phyloP scores from a whole-genome alignment of 2,888 invertebrate species.

The Patella ulyssiponensis region DNA sequence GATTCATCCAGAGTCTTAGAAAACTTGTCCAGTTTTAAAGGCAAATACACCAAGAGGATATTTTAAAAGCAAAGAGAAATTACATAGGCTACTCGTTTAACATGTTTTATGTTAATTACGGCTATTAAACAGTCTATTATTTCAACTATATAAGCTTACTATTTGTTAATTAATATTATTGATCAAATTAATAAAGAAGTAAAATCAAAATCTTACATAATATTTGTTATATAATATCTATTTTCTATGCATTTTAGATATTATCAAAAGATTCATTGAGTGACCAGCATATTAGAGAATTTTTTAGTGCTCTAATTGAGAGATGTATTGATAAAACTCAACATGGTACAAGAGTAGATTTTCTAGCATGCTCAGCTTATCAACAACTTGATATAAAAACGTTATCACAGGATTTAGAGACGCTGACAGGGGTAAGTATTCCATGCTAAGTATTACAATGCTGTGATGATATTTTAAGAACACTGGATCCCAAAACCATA shows the following conservation, averaged over 20 bases:
- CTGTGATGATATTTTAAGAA: too few relatives aligned
- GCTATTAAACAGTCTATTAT: constrained; percentile 17
- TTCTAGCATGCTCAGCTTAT: constrained; percentile 62
- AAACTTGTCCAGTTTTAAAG: too few relatives aligned
- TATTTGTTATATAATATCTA: constrained; percentile 6
- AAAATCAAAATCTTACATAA: neutral
- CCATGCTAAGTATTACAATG: too few relatives aligned
- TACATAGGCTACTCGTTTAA: too few relatives aligned
- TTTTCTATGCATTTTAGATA: constrained; percentile 46
- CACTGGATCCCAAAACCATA: too few relatives aligned
- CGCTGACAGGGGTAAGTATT: constrained; percentile 53
- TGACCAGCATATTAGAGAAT: constrained; percentile 63
- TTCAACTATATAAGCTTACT: constrained; percentile 20
- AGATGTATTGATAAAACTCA: constrained; percentile 54
- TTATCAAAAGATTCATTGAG: constrained; percentile 60
- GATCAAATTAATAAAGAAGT: too few relatives aligned
- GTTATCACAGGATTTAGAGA: constrained; percentile 57
- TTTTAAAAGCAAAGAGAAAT: too few relatives aligned
- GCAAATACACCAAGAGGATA: too few relatives aligned
- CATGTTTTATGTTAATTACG: too few relatives aligned
- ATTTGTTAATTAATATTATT: too few relatives aligned
- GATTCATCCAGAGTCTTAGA: too few relatives aligned
- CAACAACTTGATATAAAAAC: constrained; percentile 51
- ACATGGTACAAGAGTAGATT: constrained; percentile 56
- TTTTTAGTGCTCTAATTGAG: constrained; percentile 62